A percentile compares a stretch with the other conserved stretches of the same genome.
phyloP scores from a whole-genome alignment of 2,888 invertebrate species.

The Mimachlamys varia region DNA sequence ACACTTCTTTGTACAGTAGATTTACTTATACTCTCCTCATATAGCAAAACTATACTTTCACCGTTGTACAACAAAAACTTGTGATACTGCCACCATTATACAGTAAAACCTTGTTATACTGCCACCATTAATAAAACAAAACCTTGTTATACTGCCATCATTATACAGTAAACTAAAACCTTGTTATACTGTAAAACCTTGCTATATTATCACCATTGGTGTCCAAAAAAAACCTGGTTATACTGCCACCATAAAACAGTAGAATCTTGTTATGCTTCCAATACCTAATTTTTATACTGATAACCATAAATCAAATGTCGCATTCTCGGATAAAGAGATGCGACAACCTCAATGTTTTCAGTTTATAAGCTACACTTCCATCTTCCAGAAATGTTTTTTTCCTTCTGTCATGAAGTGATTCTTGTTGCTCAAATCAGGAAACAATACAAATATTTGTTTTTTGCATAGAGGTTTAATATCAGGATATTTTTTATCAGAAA shows the following conservation, averaged over 20 bases:
- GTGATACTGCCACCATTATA: not conserved
- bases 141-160: conserved; percentile 1
- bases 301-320: too few relatives aligned
- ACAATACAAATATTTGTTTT: too few relatives aligned
- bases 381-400: too few relatives aligned
- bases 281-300: too few relatives aligned
- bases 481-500: too few relatives aligned
- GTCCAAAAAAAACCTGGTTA: too few relatives aligned
- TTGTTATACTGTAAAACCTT: not conserved
- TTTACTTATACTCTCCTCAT: not conserved
- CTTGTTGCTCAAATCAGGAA: too few relatives aligned
- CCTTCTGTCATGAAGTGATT: too few relatives aligned
- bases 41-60: not conserved
- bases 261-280: not conserved
- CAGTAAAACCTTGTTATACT: conserved; percentile 18
- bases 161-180: conserved; percentile 8
- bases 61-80: not conserved
- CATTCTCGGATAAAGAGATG: too few relatives aligned
- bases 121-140: not conserved
- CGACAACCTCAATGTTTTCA: too few relatives aligned
- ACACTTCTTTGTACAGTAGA: not conserved
- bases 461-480: too few relatives aligned
- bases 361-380: too few relatives aligned
- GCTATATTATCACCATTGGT: not conserved
- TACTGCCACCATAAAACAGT: not conserved